These are phyloP conservation scores for Saccostrea glomerata DNA, from an alignment of 1,140 invertebrate genomes.

Conservation along the genomic window DNA sequence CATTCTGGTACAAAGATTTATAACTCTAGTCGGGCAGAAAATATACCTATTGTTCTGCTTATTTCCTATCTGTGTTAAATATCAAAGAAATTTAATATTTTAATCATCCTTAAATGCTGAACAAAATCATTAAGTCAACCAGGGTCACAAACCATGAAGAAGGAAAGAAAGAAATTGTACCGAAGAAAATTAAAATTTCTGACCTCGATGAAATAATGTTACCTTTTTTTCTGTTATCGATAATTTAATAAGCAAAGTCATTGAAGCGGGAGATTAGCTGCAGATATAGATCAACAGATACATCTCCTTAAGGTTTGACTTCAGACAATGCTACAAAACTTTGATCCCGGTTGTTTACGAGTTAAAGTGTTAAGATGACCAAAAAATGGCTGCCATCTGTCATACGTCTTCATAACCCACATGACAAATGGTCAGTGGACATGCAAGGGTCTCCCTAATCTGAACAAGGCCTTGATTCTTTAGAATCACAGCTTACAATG, in stretches of 20 bases:
- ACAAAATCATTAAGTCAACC: conserved; percentile 13
- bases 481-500: not conserved
- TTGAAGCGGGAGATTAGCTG: conserved; percentile 3
- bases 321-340: not conserved
- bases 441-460: conserved; percentile 45
- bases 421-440: conserved; percentile 48
- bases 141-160: not conserved
- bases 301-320: not conserved
- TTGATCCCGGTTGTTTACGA: conserved; percentile 19
- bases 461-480: not conserved
- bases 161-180: conserved; percentile 17
- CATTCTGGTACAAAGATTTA: conserved; percentile 38
- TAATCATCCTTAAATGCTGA: not conserved
- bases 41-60: conserved; percentile 32
- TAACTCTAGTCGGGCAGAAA: conserved; percentile 19
- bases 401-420: conserved; percentile 23
- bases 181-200: not conserved
- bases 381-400: conserved; percentile 24
- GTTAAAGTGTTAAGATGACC: conserved; percentile 34
- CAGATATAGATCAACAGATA: conserved; percentile 17
- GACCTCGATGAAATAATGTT: conserved; percentile 27
- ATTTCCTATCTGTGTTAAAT: conserved; percentile 23
- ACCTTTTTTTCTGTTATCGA: conserved; percentile 9
- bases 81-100: conserved; percentile 32
- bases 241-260: conserved; percentile 27